Percentiles rank a stretch among this genome's conserved stretches.
phyloP scores from a whole-genome alignment of 92 coral and sea anemone genomes.

The Pocillopora meandrina region DNA sequence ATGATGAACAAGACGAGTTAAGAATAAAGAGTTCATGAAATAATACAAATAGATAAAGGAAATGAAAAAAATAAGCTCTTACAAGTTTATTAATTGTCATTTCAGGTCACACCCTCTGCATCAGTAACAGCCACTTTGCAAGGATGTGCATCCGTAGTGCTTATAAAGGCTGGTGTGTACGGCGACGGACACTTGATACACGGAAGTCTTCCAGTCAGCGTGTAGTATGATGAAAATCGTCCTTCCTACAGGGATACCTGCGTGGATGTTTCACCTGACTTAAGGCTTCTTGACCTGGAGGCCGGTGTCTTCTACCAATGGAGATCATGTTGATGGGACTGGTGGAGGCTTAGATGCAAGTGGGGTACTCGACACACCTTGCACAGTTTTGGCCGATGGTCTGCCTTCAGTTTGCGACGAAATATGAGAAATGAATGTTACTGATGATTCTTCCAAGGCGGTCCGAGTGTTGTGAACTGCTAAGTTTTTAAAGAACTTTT shows the following conservation, averaged over 20 bases:
- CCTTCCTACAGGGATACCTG: not conserved
- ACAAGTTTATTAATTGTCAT: no score
- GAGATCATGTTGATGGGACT: not conserved
- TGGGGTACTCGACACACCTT: not conserved
- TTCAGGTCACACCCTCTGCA: conserved; percentile 15
- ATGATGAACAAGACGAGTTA: no score
- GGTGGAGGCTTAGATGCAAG: not conserved
- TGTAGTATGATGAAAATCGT: not conserved
- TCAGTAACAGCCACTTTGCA: conserved; percentile 8
- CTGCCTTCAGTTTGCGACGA: not conserved
- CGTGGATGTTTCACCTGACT: not conserved
- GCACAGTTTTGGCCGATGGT: not conserved
- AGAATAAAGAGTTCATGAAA: no score
- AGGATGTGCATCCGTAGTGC: not conserved
- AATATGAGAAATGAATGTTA: no score
- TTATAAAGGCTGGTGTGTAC: conserved; percentile 15
- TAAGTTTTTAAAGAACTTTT: conserved; percentile 6
- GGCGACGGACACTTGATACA: not conserved
- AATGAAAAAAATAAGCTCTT: no score
- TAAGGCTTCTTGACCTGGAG: not conserved
- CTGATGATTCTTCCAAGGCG: no score
- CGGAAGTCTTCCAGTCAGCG: not conserved
- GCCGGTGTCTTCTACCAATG: not conserved
- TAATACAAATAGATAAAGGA: no score
- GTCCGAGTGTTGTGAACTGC: not conserved